Evolutionary conservation across 2,113 vertebrate genomes (phyloP).

Genomic region (Aramus guarauna): DNA sequence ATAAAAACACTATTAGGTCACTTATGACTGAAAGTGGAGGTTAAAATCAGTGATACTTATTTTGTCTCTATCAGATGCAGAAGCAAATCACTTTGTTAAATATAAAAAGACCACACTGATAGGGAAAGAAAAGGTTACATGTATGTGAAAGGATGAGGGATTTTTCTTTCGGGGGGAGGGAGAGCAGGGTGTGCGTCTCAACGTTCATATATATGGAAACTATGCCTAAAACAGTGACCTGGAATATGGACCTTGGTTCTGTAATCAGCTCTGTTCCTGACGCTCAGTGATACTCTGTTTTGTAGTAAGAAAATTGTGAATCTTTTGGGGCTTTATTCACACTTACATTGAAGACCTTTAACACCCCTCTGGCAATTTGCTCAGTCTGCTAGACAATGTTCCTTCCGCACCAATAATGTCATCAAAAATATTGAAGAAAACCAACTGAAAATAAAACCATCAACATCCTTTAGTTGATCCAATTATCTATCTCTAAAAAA

Average conservation of each 20-base stretch:
- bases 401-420: background rate
- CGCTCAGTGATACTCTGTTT: background rate
- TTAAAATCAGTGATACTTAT: background rate
- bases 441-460: conserved; percentile 61
- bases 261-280: background rate
- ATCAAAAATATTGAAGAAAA: conserved; percentile 38
- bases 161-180: background rate
- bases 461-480: conserved; percentile 51
- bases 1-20: background rate
- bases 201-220: background rate
- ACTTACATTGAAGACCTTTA: background rate
- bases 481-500: conserved; percentile 74
- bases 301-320: background rate
- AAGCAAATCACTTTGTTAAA: background rate
- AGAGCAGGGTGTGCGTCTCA: background rate
- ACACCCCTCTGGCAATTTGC: background rate
- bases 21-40: background rate
- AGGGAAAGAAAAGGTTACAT: background rate
- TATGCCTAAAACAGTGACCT: background rate
- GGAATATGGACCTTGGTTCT: background rate
- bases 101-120: background rate
- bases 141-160: background rate
- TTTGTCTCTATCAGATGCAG: background rate
- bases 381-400: background rate
- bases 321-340: background rate